phyloP scores from a whole-genome alignment of 1,140 invertebrate genomes.

The Apis florea region DNA sequence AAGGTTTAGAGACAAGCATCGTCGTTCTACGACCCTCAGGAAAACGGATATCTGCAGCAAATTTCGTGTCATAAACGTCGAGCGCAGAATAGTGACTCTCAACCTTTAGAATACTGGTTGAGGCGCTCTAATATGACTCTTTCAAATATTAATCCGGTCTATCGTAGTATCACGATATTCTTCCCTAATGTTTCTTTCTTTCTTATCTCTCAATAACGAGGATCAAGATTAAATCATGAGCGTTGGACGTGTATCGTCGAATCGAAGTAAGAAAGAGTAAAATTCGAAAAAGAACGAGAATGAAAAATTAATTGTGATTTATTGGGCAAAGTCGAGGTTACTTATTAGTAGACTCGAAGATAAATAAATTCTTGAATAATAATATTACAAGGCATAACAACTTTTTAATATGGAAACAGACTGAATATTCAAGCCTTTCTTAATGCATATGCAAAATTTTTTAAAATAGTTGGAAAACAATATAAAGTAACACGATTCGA shows the following conservation, averaged over 20 bases:
- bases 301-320: not conserved
- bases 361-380: not conserved
- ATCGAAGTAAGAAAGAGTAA: not conserved
- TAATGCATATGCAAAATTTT: not conserved
- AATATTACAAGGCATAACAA: not conserved
- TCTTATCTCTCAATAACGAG: not conserved
- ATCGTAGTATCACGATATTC: not conserved
- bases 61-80: constrained; percentile 44
- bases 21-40: not conserved
- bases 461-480: not conserved
- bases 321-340: not conserved
- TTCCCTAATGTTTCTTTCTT: not conserved
- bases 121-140: not conserved
- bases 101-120: not conserved
- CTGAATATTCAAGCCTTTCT: not conserved
- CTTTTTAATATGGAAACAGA: not conserved
- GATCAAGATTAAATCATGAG: not conserved
- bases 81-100: constrained; percentile 30
- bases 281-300: not conserved
- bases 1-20: constrained; percentile 15
- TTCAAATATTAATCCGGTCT: constrained; percentile 39
- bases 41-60: constrained; percentile 43
- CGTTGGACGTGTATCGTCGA: not conserved
- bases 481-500: not conserved
- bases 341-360: not conserved